Conservation (phyloP, 2,113 vertebrate species). For the Amblyornis subalaris region DNA sequence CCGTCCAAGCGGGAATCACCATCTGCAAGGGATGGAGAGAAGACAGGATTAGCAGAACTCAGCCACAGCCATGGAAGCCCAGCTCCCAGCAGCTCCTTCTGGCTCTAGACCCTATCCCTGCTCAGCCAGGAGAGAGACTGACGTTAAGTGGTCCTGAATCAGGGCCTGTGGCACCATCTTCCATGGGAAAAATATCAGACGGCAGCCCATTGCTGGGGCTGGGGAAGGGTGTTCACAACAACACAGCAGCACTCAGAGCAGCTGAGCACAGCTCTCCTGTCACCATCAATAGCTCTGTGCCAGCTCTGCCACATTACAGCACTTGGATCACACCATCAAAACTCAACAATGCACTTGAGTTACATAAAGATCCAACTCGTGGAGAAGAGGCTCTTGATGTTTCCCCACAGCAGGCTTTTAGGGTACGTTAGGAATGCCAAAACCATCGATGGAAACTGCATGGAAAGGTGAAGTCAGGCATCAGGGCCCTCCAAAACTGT, state of each 20-base stretch:
- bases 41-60: not conserved
- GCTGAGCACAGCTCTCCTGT: not conserved
- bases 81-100: not conserved
- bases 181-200: not conserved
- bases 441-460: not conserved
- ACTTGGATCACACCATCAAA: not conserved
- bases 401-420: not conserved
- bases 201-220: not conserved
- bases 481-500: not conserved
- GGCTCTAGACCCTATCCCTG: not conserved
- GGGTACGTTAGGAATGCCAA: not conserved
- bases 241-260: not conserved
- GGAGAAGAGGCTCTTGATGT: not conserved
- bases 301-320: not conserved
- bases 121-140: not conserved
- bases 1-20: rapidly evolving
- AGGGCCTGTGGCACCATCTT: not conserved
- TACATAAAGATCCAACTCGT: not conserved
- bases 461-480: not conserved
- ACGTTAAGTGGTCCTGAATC: rapidly evolving
- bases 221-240: not conserved
- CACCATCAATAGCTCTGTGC: not conserved
- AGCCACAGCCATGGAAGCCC: not conserved
- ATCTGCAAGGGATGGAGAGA: not conserved
- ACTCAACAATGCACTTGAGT: not conserved